Evolutionary conservation across 2,113 vertebrate species (phyloP).

Genomic region (cattle (Bos taurus)): DNA sequence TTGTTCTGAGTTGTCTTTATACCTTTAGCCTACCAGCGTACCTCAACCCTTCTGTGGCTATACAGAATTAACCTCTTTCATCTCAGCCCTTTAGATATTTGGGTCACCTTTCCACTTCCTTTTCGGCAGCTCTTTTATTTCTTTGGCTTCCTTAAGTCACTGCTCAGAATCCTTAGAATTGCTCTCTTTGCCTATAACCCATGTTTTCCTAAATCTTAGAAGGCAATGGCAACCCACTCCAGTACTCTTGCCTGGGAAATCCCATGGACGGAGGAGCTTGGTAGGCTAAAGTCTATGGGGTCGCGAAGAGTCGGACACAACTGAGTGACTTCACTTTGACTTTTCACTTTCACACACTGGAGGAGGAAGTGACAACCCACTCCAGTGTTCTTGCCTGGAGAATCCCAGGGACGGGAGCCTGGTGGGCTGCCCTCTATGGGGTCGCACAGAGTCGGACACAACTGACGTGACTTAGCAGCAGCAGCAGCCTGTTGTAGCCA

Average conservation of each 20-base stretch:
- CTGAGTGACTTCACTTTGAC: too few relatives aligned
- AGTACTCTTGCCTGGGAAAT: too few relatives aligned
- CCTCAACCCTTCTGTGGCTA: background rate
- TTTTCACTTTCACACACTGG: too few relatives aligned
- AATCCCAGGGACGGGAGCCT: too few relatives aligned
- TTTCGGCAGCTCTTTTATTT: background rate
- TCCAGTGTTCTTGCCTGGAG: too few relatives aligned
- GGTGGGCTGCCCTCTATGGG: background rate
- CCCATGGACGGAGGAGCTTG: too few relatives aligned
- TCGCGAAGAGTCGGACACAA: fast-evolving
- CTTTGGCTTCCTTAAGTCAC: background rate
- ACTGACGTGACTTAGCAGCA: background rate
- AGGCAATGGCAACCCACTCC: too few relatives aligned
- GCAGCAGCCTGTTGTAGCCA: background rate
- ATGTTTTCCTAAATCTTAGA: background rate
- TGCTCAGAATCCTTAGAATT: background rate
- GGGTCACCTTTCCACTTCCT: background rate
- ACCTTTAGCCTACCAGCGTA: background rate
- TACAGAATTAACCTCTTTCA: background rate
- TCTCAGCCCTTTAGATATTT: background rate
- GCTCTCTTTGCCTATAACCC: background rate
- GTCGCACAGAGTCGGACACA: background rate
- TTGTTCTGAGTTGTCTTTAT: background rate
- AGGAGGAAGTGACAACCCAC: too few relatives aligned
- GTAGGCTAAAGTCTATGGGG: too few relatives aligned